Percentiles rank a stretch among this genome's conserved stretches.
Evolutionary conservation across 2,888 invertebrate species (phyloP).

Genomic region (Cheiracanthium punctorium): DNA sequence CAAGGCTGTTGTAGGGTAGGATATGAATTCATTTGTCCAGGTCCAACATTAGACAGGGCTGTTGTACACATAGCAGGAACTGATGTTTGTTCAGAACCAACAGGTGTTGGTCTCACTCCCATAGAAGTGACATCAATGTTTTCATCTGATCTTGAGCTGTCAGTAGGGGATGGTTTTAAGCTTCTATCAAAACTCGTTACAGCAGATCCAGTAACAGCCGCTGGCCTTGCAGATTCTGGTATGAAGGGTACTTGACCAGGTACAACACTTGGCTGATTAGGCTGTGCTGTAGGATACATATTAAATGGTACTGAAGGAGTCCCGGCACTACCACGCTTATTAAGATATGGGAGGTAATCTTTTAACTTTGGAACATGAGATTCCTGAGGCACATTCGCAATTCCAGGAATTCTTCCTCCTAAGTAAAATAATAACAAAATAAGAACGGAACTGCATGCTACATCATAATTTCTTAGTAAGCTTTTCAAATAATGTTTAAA

Average conservation of each 20-base stretch:
- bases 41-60: constrained; percentile 10
- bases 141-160: constrained; percentile 26
- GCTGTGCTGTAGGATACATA: constrained; percentile 9
- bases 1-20: constrained; percentile 1
- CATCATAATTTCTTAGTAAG: no score
- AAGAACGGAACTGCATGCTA: background rate
- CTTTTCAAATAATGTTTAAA: no score
- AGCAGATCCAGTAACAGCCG: constrained; percentile 41
- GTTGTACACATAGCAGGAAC: constrained; percentile 50
- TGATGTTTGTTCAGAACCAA: constrained; percentile 72
- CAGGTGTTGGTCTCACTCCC: constrained; percentile 71
- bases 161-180: constrained; percentile 29
- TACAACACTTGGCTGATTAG: background rate
- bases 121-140: constrained; percentile 34
- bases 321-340: constrained; percentile 22
- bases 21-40: background rate
- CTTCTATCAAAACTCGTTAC: constrained; percentile 26
- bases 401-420: constrained; percentile 28
- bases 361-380: constrained; percentile 83
- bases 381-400: constrained; percentile 20
- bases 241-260: background rate
- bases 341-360: constrained; percentile 89
- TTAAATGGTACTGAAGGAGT: constrained; percentile 18
- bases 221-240: constrained; percentile 41
- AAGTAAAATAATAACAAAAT: constrained; percentile 5